Percentiles rank a stretch among this genome's conserved stretches.
Evolutionary conservation across 2,113 vertebrate genomes (phyloP).

Genomic region (Camelus bactrianus): DNA sequence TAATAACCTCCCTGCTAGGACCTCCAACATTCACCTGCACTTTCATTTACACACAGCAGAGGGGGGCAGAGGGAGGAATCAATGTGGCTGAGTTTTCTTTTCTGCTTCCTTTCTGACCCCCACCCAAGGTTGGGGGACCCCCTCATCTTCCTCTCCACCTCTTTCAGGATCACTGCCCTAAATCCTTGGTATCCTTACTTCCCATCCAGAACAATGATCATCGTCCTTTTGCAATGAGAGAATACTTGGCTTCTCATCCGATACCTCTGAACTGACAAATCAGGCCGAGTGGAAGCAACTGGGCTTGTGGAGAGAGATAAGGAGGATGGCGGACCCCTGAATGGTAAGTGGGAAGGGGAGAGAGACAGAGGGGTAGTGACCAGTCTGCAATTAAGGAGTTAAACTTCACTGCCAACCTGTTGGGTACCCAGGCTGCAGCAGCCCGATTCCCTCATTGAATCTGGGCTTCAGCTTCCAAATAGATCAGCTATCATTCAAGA

Average conservation of each 20-base stretch:
- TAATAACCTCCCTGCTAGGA: not conserved
- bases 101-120: not conserved
- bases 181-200: not conserved
- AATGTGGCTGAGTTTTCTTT: not conserved
- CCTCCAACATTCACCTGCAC: not conserved
- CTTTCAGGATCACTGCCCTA: not conserved
- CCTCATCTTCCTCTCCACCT: not conserved
- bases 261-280: not conserved
- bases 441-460: slow-evolving; percentile 10
- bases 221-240: not conserved
- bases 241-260: not conserved
- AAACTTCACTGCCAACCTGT: slow-evolving; percentile 70
- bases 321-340: not conserved
- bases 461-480: slow-evolving; percentile 6
- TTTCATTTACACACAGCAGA: not conserved
- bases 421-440: slow-evolving; percentile 20
- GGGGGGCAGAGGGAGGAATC: not conserved
- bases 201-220: not conserved
- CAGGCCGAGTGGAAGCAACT: not conserved
- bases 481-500: not conserved
- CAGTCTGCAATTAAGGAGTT: not conserved
- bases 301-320: not conserved
- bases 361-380: not conserved
- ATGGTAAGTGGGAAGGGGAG: not conserved
- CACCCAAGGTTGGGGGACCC: not conserved